Conservation (phyloP, 92 coral and sea anemone genomes). For the Pocillopora meandrina region DNA sequence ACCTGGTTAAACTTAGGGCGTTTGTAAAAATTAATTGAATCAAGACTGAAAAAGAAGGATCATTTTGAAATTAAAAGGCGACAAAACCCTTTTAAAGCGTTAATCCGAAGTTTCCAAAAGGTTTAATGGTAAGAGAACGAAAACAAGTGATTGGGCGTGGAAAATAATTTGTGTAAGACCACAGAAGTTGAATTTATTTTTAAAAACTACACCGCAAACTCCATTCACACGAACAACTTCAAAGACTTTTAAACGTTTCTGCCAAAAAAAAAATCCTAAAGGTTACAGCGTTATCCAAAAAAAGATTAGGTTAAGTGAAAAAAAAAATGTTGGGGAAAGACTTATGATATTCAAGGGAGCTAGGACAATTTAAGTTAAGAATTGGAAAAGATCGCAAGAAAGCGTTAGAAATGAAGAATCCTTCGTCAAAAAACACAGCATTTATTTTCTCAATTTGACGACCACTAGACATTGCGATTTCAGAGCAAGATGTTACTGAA, state of each 20-base stretch:
- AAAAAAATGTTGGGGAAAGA: too few species aligned
- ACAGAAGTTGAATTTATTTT: too few species aligned
- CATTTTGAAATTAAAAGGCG: neutral
- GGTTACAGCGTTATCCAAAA: too few species aligned
- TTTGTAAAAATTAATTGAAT: conserved; percentile 25
- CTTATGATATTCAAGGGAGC: neutral
- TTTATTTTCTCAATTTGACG: neutral
- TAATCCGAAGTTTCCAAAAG: neutral
- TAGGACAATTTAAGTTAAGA: too few species aligned
- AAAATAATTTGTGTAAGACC: too few species aligned
- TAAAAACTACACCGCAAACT: too few species aligned
- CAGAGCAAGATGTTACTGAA: neutral
- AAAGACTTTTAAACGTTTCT: too few species aligned
- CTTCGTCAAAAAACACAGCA: neutral
- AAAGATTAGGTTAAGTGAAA: too few species aligned
- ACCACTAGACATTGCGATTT: neutral
- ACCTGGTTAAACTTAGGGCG: conserved; percentile 30
- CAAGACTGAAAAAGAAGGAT: neutral
- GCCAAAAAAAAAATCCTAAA: too few species aligned
- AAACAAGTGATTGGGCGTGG: too few species aligned
- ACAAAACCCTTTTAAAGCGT: neutral
- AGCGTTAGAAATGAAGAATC: too few species aligned
- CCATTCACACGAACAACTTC: too few species aligned
- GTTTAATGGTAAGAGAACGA: neutral
- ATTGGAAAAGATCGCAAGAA: neutral